Evolutionary conservation across 2,113 vertebrate species (phyloP).

Genomic region (Hydropotes inermis): DNA sequence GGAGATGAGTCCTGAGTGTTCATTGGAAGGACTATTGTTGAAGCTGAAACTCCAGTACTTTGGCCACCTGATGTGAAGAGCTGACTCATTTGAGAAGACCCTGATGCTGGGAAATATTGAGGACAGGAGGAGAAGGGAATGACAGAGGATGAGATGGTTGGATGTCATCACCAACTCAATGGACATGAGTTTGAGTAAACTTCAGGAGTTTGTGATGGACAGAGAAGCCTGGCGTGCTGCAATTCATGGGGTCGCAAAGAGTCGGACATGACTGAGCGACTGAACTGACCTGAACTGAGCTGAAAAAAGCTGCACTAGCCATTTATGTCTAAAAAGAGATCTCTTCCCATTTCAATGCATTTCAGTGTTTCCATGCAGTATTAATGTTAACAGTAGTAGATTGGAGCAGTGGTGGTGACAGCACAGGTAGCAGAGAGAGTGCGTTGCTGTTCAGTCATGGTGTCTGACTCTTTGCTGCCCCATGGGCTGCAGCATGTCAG

Average conservation of each 20-base stretch:
- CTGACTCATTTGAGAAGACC: not conserved
- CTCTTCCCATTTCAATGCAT: not conserved
- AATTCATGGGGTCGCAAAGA: fast-evolving
- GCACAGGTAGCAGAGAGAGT: not conserved
- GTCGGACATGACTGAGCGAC: fast-evolving
- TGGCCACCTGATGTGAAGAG: not conserved
- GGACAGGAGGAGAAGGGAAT: not conserved
- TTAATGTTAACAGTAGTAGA: not conserved
- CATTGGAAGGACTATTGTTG: not conserved
- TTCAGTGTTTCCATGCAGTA: not conserved
- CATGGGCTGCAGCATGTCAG: not conserved
- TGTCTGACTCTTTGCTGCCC: not conserved
- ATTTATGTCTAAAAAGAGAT: not conserved
- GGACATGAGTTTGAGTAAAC: not conserved
- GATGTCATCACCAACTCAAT: not conserved
- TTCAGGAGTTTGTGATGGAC: not conserved
- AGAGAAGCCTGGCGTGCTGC: fast-evolving
- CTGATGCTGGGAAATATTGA: not conserved
- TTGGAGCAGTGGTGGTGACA: not conserved
- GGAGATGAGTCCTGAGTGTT: not conserved
- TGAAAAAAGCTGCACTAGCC: not conserved
- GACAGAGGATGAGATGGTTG: not conserved
- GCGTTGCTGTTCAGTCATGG: not conserved
- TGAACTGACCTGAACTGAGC: not conserved
- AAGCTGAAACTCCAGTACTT: not conserved